phyloP scores from a whole-genome alignment of 2,888 invertebrate genomes.

The Drosophila infuscata region DNA sequence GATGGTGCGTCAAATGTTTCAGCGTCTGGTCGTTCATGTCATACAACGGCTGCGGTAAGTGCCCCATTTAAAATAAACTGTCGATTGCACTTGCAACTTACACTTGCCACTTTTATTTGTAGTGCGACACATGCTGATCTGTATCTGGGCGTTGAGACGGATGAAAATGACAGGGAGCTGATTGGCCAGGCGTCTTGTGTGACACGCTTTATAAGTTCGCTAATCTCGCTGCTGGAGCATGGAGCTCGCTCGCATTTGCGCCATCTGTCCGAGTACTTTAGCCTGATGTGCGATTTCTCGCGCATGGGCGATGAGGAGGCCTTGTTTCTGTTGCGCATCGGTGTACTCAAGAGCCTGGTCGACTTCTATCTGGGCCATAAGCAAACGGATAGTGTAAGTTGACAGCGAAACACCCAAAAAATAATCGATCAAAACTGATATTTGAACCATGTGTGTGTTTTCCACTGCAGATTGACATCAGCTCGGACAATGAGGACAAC shows the following conservation, averaged over 20 bases:
- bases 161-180: conserved; percentile 84
- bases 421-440: background rate
- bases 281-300: conserved; percentile 96
- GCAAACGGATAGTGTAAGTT: conserved; percentile 88
- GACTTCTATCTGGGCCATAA: conserved; percentile 96
- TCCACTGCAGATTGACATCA: conserved; percentile 83
- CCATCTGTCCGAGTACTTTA: conserved; percentile 96
- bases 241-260: conserved; percentile 94
- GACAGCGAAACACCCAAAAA: background rate
- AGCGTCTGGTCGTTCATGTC: conserved; percentile 96
- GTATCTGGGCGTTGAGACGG: conserved; percentile 87
- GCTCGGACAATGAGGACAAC: conserved; percentile 85
- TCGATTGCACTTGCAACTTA: background rate
- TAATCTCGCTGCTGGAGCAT: conserved; percentile 94
- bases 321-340: conserved; percentile 93
- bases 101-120: conserved; percentile 7
- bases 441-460: background rate
- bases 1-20: conserved; percentile 98
- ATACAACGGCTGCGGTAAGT: conserved; percentile 93
- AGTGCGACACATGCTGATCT: conserved; percentile 87
- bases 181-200: conserved; percentile 94
- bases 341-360: conserved; percentile 95
- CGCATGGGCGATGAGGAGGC: conserved; percentile 98
- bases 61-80: accelerated
- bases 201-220: conserved; percentile 95